Base-by-base conservation (phyloP, 2,888 invertebrate genomes). In the Tethea ocularis region DNA sequence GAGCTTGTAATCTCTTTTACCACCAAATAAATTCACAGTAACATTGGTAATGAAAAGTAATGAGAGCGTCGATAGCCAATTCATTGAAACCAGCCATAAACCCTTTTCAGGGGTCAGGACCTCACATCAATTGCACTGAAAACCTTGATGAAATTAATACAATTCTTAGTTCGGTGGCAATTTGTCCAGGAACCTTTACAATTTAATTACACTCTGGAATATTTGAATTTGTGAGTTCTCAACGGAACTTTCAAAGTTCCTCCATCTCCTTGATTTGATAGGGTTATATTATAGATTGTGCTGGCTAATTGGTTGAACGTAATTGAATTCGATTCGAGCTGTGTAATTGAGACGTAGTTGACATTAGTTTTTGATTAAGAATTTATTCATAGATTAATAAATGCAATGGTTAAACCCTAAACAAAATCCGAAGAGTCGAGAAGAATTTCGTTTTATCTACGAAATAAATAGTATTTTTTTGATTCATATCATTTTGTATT, bases 81-180 rank as follows among this genome's bases (percentile, higher is more conserved):
- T 79, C 72, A 78, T 83, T 67, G 74, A 70, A 73, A 67, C 68
- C 67, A 46, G 69, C 75, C 73, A 78, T 80, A 84, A 83, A 82
- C 79, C 79, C 78, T 74, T 81, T 80, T 68, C 67, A 67, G 74
- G 75, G 66, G 71, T 66, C 65, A 61, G 58, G 64, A 75, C 74
- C 75, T 72, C 68, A 72, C 78, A 85, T 84, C 80, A 80, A 84
- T 86, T 83, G 68, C 69, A 67, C 74, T 75, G 72, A 82, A 83
- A 83, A 80, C 75, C 78, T 80, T 75, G 71, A 75, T 76, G 69
- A 81, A 87, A 88, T 87, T 80, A 86, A 87, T 84, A 82, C 81
- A 74, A 78, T 75, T 74, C 77, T 69, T 69, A 63, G 77, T 82
- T 78, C 71, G 69, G 70, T 70, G 74, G 71, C 74, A 81, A 87